Conservation (phyloP, 1,140 invertebrate genomes). For the Scylla paramamosain region DNA sequence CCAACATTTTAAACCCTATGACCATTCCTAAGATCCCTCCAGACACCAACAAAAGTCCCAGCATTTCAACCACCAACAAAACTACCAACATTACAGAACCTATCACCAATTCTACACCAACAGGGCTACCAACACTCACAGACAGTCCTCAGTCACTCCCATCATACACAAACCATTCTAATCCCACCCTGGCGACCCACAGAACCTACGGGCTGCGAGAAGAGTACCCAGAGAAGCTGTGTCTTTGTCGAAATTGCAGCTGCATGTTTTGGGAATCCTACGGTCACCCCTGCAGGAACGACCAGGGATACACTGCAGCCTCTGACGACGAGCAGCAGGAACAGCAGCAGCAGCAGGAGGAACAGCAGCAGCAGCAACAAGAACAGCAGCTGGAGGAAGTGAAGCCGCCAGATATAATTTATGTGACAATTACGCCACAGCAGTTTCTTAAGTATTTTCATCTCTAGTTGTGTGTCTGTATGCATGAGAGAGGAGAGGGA, state of each 20-base stretch:
- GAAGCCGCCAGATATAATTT: slow-evolving; percentile 60
- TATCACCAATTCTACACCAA: too few species aligned
- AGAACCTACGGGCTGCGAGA: slow-evolving; percentile 88
- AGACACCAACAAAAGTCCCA: too few species aligned
- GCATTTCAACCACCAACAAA: too few species aligned
- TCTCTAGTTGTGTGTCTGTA: slow-evolving; percentile 19
- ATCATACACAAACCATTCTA: not conserved
- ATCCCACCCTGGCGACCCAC: not conserved
- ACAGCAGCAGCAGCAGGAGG: not conserved
- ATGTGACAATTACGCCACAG: slow-evolving; percentile 67
- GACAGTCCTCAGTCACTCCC: not conserved
- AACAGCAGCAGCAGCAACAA: not conserved
- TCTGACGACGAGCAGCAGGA: slow-evolving; percentile 16
- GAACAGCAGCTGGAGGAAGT: slow-evolving; percentile 31
- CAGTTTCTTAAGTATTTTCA: slow-evolving; percentile 72
- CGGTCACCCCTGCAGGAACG: slow-evolving; percentile 93
- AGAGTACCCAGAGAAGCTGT: slow-evolving; percentile 96
- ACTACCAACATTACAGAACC: too few species aligned
- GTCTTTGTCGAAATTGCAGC: slow-evolving; percentile 96
- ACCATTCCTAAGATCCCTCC: too few species aligned
- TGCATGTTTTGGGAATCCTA: slow-evolving; percentile 97
- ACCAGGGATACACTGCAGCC: slow-evolving; percentile 84
- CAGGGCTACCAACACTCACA: too few species aligned
- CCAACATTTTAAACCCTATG: too few species aligned
- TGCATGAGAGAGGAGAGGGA: not conserved